A percentile compares a stretch with the other conserved stretches of the same genome.
These are phyloP conservation scores for Podotricha telesiphe DNA, from an alignment of 2,888 invertebrate genomes.

Conservation along the genomic window DNA sequence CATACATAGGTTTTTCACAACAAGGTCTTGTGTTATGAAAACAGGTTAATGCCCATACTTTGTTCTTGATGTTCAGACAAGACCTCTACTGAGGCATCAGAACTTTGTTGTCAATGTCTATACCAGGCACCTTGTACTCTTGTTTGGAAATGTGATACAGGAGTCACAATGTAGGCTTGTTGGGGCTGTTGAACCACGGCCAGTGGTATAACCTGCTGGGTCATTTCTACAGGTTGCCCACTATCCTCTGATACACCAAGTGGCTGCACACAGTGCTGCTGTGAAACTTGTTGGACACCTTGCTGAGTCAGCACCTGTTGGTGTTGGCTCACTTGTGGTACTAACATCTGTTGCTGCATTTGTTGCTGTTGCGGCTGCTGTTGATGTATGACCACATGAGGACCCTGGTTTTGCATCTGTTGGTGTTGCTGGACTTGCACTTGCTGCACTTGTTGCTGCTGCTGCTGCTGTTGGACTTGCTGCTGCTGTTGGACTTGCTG, in stretches of 20 bases:
- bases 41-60: slow-evolving; percentile 49
- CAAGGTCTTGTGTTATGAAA: slow-evolving; percentile 60
- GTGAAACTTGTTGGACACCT: slow-evolving; percentile 72
- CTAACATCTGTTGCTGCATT: slow-evolving; percentile 80
- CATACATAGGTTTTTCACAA: slow-evolving; percentile 54
- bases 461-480: slow-evolving; percentile 65
- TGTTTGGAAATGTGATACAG: slow-evolving; percentile 86
- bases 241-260: slow-evolving; percentile 77
- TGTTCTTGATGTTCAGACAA: slow-evolving; percentile 47
- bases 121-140: slow-evolving; percentile 85
- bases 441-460: slow-evolving; percentile 71
- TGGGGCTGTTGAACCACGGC: slow-evolving; percentile 86
- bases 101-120: slow-evolving; percentile 70
- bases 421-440: slow-evolving; percentile 76
- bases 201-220: slow-evolving; percentile 86
- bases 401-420: slow-evolving; percentile 67
- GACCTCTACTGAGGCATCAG: slow-evolving; percentile 45
- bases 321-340: slow-evolving; percentile 80
- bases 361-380: slow-evolving; percentile 65
- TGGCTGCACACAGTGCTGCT: slow-evolving; percentile 79
- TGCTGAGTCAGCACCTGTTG: slow-evolving; percentile 77
- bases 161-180: slow-evolving; percentile 86
- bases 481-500: slow-evolving; percentile 66
- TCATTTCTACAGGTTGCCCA: slow-evolving; percentile 84
- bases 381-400: slow-evolving; percentile 76